Evolutionary conservation across 2,888 invertebrate species (phyloP), one percentile per base, ranked within the genome.

Genomic region (Phaedon cochleariae): DNA sequence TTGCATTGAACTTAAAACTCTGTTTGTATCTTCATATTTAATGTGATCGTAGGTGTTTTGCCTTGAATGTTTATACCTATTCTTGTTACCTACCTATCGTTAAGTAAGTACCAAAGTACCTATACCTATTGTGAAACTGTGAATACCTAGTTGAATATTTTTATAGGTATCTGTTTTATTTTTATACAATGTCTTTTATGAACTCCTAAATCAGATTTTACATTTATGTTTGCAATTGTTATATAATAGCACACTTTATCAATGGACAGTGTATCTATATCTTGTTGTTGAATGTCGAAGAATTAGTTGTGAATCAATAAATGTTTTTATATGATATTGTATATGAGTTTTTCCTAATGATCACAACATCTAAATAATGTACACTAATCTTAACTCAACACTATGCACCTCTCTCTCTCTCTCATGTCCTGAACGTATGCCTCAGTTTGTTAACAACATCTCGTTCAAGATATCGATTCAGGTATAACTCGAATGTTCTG

Each of bases 401-500:
- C 59, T 48, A 49, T 26, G 15, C 37, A 41, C 31, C 10, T 21
- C 17, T 1, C 15, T 22, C n/a, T 57, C 41, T 29, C 53, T 55
- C 20, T 31, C 48, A 29, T 18, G 45, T 34, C 26, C 54, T 71
- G 12, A 72, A 46, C 18, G 65, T 61, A 54, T 68, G 59, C 64
- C 66, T 74, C 37, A 76, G 63, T 64, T 71, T 74, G 49, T 57
- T 49, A 21, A 74, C 54, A 18, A 72, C 71, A 1, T 80, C 79
- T 62, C 74, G 79, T 54, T 83, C 82, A 29, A 83, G 69, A 68
- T 80, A 82, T 65, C 81, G 80, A 66, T 79, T 81, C 46, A 86
- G 84, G 74, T 85, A 87, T 0, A 86, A 84, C 54, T 87, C 86
- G 73, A 88, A 88, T 77, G 84, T 84, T 4, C 83, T 73, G 3